These are phyloP conservation scores for Chloroclysta siterata DNA, from an alignment of 2,888 invertebrate species.

Conservation along the genomic window DNA sequence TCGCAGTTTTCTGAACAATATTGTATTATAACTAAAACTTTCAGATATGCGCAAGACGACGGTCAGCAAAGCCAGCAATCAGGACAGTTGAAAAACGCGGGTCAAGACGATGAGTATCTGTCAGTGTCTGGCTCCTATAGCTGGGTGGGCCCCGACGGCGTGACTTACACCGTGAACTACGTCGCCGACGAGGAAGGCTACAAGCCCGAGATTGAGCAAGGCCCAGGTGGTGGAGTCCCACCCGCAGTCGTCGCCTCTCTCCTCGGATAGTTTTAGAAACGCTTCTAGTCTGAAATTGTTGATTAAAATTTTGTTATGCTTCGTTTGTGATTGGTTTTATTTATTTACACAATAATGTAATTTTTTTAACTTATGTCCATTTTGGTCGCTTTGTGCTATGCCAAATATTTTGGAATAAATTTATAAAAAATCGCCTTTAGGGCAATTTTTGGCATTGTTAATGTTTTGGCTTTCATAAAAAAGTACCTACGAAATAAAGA, in stretches of 20 bases:
- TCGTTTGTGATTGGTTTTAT: constrained; percentile 1
- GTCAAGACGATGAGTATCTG: constrained; percentile 71
- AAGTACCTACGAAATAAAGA: no score
- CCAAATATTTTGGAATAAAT: no score
- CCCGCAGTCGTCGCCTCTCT: constrained; percentile 64
- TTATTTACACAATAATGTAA: background rate
- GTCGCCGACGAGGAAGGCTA: constrained; percentile 68
- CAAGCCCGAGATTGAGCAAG: constrained; percentile 61
- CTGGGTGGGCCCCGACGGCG: constrained; percentile 73
- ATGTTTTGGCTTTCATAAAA: no score
- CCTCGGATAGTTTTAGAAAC: constrained; percentile 53
- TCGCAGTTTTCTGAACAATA: no score
- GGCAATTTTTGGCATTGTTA: no score
- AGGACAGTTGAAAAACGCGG: constrained; percentile 73
- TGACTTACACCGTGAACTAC: constrained; percentile 80
- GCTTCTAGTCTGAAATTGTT: constrained; percentile 31
- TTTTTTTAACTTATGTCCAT: background rate
- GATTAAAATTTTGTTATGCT: constrained; percentile 28
- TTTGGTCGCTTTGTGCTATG: no score
- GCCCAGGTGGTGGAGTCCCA: constrained; percentile 61
- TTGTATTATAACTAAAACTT: constrained; percentile 1
- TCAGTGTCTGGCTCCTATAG: constrained; percentile 72
- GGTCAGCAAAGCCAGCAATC: constrained; percentile 54
- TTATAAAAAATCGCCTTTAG: no score
- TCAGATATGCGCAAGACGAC: constrained; percentile 33